Evolutionary conservation across 2,113 vertebrate species (phyloP).

Genomic region (Notothenia rossii): DNA sequence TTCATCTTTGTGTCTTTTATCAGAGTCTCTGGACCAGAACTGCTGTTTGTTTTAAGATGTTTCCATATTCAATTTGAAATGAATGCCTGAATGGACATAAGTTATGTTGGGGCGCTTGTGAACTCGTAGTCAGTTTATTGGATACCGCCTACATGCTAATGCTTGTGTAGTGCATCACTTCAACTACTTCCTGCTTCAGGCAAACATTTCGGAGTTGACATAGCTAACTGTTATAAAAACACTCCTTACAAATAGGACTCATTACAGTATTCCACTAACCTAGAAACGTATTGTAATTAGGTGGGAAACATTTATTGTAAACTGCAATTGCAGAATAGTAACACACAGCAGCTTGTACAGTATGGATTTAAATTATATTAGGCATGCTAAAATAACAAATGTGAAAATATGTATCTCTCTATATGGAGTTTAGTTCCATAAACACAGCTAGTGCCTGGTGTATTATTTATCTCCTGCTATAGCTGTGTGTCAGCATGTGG

Average conservation of each 20-base stretch:
- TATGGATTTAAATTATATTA: background rate
- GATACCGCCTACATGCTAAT: background rate
- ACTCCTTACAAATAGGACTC: background rate
- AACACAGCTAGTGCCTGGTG: background rate
- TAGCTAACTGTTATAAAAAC: background rate
- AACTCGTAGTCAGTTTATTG: background rate
- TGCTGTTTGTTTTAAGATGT: background rate
- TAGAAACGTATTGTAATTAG: background rate
- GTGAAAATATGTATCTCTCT: background rate
- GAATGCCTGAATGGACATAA: background rate
- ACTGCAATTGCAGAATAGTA: background rate
- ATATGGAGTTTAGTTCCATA: background rate
- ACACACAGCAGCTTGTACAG: background rate
- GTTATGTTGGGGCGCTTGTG: background rate
- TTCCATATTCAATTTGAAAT: background rate
- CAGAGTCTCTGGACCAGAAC: background rate
- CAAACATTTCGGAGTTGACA: background rate
- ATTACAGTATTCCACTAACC: background rate
- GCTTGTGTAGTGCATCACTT: slow-evolving; percentile 9
- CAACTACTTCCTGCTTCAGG: slow-evolving; percentile 1
- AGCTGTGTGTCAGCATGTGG: slow-evolving; percentile 61
- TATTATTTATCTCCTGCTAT: slow-evolving; percentile 31
- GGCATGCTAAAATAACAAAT: background rate
- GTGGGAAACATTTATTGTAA: background rate
- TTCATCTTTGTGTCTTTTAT: background rate